Evolutionary conservation across 1,140 invertebrate genomes (phyloP).

Genomic region (Goniozus legneri): DNA sequence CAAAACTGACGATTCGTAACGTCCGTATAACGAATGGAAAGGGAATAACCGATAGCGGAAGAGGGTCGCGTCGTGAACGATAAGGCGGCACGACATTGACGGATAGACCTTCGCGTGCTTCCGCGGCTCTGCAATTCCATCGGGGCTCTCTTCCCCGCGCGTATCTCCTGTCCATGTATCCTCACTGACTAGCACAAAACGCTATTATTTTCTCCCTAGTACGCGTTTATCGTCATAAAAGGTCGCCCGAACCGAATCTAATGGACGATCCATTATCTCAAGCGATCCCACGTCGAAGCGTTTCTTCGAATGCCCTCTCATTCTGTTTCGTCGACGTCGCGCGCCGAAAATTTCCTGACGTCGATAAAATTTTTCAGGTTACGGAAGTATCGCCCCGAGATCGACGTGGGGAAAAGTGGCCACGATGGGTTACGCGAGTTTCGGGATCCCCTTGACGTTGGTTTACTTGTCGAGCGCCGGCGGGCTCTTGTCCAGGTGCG

Average conservation of each 20-base stretch:
- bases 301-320: constrained; percentile 10
- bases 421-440: constrained; percentile 83
- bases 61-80: constrained; percentile 27
- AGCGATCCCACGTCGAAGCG: constrained; percentile 21
- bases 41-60: no score
- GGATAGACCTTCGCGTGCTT: constrained; percentile 23
- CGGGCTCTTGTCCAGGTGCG: constrained; percentile 77
- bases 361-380: constrained; percentile 73
- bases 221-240: no score
- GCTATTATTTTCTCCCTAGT: no score
- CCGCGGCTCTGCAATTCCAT: constrained; percentile 20
- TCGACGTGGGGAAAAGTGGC: constrained; percentile 79
- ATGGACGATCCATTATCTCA: constrained; percentile 33
- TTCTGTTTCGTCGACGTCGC: constrained; percentile 4
- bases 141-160: no score
- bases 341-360: neutral
- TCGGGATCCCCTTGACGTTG: constrained; percentile 88
- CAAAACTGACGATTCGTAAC: no score
- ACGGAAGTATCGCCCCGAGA: constrained; percentile 81
- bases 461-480: constrained; percentile 83
- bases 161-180: no score
- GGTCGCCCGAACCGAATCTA: constrained; percentile 23
- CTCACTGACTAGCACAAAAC: no score
- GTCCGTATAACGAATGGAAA: constrained; percentile 22
- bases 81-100: constrained; percentile 29